Percentiles rank a stretch among this genome's conserved stretches.
Conservation (phyloP, 2,888 invertebrate species). For the Idaea biselata region DNA sequence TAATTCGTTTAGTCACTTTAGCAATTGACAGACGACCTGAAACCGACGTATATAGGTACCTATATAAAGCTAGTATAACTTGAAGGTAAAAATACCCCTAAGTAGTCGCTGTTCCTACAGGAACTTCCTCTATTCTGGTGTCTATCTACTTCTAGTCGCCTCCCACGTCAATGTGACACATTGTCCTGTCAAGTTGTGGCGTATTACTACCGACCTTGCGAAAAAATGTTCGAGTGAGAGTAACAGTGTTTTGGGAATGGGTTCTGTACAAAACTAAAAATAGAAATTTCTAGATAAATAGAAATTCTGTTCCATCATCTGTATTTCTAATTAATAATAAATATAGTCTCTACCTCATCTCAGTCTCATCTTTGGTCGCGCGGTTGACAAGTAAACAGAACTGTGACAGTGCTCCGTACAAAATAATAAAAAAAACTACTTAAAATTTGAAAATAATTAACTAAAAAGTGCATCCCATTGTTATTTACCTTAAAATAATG, state of each 20-base stretch:
- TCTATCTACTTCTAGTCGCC: constrained; percentile 2
- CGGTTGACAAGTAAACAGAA: too few species aligned
- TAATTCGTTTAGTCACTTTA: too few species aligned
- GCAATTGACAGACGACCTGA: too few species aligned
- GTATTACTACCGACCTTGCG: constrained; percentile 22
- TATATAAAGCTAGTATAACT: neutral
- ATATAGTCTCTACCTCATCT: too few species aligned
- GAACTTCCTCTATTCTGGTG: constrained; percentile 1
- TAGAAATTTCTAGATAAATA: neutral
- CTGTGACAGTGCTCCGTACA: too few species aligned
- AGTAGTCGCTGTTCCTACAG: constrained; percentile 8
- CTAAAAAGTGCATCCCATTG: too few species aligned
- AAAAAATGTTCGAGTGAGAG: constrained; percentile 7
- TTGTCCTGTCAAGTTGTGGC: constrained; percentile 19
- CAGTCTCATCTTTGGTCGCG: too few species aligned
- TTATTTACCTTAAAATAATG: too few species aligned
- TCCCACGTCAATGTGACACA: constrained; percentile 16
- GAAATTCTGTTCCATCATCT: neutral
- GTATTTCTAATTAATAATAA: too few species aligned
- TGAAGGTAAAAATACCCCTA: neutral
- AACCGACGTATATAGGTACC: too few species aligned
- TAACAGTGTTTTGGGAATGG: neutral
- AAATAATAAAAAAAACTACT: too few species aligned
- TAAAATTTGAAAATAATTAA: too few species aligned
- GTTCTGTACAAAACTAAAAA: neutral